Conservation (phyloP, 2,797 vertebrate species). For the Lemur catta region DNA sequence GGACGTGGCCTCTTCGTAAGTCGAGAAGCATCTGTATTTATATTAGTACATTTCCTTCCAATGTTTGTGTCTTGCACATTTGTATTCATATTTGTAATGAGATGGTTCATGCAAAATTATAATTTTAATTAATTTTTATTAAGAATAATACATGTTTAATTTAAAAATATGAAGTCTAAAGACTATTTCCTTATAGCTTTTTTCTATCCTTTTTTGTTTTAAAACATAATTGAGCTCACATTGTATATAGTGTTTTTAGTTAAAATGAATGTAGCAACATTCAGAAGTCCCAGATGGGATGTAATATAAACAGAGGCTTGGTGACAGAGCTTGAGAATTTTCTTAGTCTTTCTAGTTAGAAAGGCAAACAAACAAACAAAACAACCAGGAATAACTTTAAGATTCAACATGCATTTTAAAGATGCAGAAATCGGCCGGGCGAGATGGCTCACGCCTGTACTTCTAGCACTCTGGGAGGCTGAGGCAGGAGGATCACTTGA, state of each 20-base stretch:
- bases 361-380: slow-evolving; percentile 13
- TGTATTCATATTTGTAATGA: background rate
- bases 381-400: background rate
- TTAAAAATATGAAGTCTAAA: background rate
- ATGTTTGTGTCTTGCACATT: background rate
- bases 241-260: background rate
- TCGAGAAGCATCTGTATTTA: background rate
- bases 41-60: background rate
- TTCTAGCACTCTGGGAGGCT: too few relatives aligned
- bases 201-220: background rate
- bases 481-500: too few relatives aligned
- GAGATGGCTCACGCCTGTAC: too few relatives aligned
- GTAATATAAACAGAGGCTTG: background rate
- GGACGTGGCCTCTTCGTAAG: background rate
- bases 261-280: background rate
- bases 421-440: background rate
- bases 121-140: background rate
- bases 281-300: slow-evolving; percentile 28
- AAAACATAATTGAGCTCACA: background rate
- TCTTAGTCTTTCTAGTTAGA: slow-evolving; percentile 44
- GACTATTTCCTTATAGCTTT: background rate
- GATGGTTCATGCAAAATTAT: background rate
- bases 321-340: background rate
- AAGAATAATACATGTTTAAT: background rate
- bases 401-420: slow-evolving; percentile 12